Percentiles rank a stretch among this genome's conserved stretches.
phyloP scores from a whole-genome alignment of 2,888 invertebrate species.

The Drosophila nr. medialis region DNA sequence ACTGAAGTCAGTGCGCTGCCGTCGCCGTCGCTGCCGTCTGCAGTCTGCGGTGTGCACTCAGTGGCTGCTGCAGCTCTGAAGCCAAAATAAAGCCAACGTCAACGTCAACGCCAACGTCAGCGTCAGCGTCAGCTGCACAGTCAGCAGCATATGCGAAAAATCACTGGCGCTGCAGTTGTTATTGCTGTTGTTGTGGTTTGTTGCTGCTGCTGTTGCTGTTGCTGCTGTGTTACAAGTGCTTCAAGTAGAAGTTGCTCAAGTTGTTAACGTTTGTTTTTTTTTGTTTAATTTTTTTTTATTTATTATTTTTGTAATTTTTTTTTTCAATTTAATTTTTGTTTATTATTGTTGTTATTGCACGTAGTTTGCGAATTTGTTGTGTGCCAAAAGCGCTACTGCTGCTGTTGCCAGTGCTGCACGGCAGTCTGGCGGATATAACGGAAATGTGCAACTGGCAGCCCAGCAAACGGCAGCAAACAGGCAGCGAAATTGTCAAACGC shows the following conservation, averaged over 20 bases:
- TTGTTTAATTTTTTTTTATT: not conserved
- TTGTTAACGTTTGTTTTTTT: constrained; percentile 14
- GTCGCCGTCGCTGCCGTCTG: constrained; percentile 32
- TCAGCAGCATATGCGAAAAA: constrained; percentile 54
- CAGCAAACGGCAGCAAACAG: constrained; percentile 47
- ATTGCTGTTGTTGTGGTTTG: constrained; percentile 14
- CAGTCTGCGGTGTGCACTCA: constrained; percentile 33
- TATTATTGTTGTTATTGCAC: constrained; percentile 38
- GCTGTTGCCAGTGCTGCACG: constrained; percentile 52
- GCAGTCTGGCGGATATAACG: constrained; percentile 75
- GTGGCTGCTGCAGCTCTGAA: constrained; percentile 49
- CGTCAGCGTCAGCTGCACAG: constrained; percentile 57
- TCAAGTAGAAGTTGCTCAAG: constrained; percentile 32
- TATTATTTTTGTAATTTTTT: not conserved
- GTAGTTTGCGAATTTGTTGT: constrained; percentile 32
- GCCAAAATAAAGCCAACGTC: constrained; percentile 62
- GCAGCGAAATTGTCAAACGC: constrained; percentile 72
- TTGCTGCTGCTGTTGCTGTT: constrained; percentile 9
- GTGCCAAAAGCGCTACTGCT: constrained; percentile 24
- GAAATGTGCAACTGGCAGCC: constrained; percentile 77
- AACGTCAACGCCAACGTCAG: constrained; percentile 48
- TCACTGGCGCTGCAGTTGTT: constrained; percentile 49
- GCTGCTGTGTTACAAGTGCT: constrained; percentile 44
- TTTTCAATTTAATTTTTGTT: not conserved
- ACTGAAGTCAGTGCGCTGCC: constrained; percentile 65